These are phyloP conservation scores for Machimus atricapillus DNA, from an alignment of 2,888 invertebrate genomes.

Conservation along the genomic window DNA sequence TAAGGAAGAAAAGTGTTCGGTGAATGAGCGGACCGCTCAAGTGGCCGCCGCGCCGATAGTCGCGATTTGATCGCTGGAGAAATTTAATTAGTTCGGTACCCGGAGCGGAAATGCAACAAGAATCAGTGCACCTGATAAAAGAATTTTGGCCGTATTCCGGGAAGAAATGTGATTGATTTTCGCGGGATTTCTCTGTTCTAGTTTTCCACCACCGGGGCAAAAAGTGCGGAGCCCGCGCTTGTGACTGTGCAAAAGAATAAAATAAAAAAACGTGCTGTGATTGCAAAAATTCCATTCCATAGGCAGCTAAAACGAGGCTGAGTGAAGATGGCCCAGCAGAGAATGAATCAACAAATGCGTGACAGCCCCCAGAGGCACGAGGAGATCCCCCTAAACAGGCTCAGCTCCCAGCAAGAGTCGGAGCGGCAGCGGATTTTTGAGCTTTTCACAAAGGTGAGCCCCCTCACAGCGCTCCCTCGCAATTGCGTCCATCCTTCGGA, in stretches of 20 bases:
- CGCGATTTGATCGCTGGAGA: background rate
- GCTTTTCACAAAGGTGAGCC: conserved; percentile 42
- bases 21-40: too few species aligned
- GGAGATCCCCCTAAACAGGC: conserved; percentile 44
- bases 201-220: background rate
- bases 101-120: background rate
- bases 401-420: conserved; percentile 29
- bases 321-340: conserved; percentile 14
- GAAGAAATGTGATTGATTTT: background rate
- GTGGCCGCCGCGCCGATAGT: background rate
- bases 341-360: background rate
- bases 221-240: background rate
- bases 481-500: background rate
- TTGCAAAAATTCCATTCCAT: background rate
- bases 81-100: background rate
- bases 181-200: background rate
- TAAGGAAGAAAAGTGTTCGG: background rate
- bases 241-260: background rate
- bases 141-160: background rate
- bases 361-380: conserved; percentile 12
- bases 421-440: conserved; percentile 35
- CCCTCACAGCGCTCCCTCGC: background rate
- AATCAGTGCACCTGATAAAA: background rate
- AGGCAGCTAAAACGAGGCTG: background rate
- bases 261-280: background rate